Conservation (phyloP, 2,888 invertebrate genomes). For the Ennomos quercinarius region DNA sequence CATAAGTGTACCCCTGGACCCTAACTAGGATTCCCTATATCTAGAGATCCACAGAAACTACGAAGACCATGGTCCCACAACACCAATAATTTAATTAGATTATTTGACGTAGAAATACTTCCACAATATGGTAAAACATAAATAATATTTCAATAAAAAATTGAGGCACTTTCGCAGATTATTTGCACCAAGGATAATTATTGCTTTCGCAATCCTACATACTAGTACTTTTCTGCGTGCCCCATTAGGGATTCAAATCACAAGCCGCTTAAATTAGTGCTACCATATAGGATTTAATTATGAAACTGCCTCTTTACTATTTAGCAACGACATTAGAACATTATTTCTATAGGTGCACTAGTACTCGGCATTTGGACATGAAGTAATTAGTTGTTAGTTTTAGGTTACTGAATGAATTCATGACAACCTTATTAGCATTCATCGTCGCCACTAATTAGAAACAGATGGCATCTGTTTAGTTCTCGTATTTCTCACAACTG, state of each 20-base stretch:
- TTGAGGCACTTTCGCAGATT: background rate
- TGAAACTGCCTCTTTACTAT: slow-evolving; percentile 52
- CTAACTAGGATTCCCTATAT: too few relatives aligned
- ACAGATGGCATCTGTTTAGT: slow-evolving; percentile 23
- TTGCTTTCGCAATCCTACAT: slow-evolving; percentile 22
- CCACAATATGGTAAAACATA: too few relatives aligned
- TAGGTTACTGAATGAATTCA: slow-evolving; percentile 3
- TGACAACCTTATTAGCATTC: slow-evolving; percentile 22
- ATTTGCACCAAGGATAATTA: slow-evolving; percentile 6
- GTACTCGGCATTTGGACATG: slow-evolving; percentile 8
- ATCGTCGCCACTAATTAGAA: slow-evolving; percentile 26
- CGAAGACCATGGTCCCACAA: too few relatives aligned
- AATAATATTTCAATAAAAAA: background rate
- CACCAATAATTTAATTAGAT: too few relatives aligned
- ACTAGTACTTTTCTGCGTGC: slow-evolving; percentile 26
- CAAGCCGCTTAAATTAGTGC: slow-evolving; percentile 64
- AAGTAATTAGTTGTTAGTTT: slow-evolving; percentile 4
- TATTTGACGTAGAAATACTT: too few relatives aligned
- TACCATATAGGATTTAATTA: slow-evolving; percentile 62
- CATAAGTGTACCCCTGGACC: too few relatives aligned
- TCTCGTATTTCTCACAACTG: background rate
- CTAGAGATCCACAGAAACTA: too few relatives aligned
- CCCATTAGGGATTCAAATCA: slow-evolving; percentile 71
- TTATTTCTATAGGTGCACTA: slow-evolving; percentile 13
- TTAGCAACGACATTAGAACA: slow-evolving; percentile 39